Percentiles rank a stretch among this genome's conserved stretches.
phyloP scores from a whole-genome alignment of 2,888 invertebrate genomes.

The Drosophila affinis region DNA sequence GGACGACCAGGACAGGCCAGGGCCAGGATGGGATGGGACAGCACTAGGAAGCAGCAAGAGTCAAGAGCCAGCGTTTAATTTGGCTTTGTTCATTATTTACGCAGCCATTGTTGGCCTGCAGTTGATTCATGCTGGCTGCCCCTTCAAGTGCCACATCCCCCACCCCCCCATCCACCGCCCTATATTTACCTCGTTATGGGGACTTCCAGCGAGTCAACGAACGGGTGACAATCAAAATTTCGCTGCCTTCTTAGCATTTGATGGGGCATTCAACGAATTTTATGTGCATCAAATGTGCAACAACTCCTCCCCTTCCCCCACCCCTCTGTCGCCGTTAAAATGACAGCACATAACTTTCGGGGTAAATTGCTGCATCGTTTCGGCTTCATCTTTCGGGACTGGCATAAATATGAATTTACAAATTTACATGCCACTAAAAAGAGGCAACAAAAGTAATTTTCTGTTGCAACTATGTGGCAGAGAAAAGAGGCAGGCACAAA shows the following conservation, averaged over 20 bases:
- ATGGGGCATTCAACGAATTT: slow-evolving; percentile 33
- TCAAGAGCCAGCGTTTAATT: slow-evolving; percentile 39
- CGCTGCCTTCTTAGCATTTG: slow-evolving; percentile 44
- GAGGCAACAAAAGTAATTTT: slow-evolving; percentile 25
- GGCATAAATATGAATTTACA: slow-evolving; percentile 43
- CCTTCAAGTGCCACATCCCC: slow-evolving; percentile 5
- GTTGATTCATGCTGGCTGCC: neutral
- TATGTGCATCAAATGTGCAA: slow-evolving; percentile 52
- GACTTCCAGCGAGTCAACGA: neutral
- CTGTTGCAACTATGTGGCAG: slow-evolving; percentile 42
- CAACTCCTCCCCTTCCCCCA: neutral
- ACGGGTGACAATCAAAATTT: slow-evolving; percentile 13
- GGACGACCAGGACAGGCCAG: slow-evolving; percentile 1
- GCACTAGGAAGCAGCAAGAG: neutral
- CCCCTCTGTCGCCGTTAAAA: slow-evolving; percentile 46
- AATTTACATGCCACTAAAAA: slow-evolving; percentile 66
- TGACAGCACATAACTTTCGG: slow-evolving; percentile 57
- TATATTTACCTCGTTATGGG: neutral
- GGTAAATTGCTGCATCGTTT: slow-evolving; percentile 63
- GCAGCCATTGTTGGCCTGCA: slow-evolving; percentile 45
- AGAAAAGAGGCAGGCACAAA: slow-evolving; percentile 12
- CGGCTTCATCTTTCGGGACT: slow-evolving; percentile 41
- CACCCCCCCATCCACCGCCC: too few relatives aligned
- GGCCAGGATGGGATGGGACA: neutral
- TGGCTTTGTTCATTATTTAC: slow-evolving; percentile 47